Conservation (phyloP, 2,113 vertebrate species). For the Polypterus senegalus region DNA sequence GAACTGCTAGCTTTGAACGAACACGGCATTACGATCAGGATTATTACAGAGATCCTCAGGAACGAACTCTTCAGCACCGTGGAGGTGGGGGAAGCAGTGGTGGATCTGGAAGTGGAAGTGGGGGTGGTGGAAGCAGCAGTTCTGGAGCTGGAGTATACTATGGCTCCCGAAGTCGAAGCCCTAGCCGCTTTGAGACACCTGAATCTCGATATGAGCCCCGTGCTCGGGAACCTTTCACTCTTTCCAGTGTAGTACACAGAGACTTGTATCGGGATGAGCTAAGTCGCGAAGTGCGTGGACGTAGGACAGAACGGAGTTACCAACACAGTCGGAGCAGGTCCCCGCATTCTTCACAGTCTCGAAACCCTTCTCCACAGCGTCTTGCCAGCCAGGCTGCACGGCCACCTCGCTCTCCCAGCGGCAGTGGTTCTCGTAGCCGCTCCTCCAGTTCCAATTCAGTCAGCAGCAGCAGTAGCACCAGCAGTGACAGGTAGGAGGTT, state of each 20-base stretch:
- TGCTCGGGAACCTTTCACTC: conserved; percentile 76
- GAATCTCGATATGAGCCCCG: conserved; percentile 91
- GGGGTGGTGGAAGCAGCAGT: conserved; percentile 26
- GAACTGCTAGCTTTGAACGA: conserved; percentile 83
- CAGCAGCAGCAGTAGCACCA: conserved; percentile 96
- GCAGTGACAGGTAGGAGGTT: conserved; percentile 82
- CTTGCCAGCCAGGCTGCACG: conserved; percentile 73
- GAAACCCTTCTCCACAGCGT: conserved; percentile 85
- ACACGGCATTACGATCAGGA: conserved; percentile 95
- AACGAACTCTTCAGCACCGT: conserved; percentile 72
- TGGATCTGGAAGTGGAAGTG: conserved; percentile 32
- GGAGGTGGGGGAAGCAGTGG: conserved; percentile 29
- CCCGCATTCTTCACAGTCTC: conserved; percentile 83
- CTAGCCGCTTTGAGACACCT: conserved; percentile 83
- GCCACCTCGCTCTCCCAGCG: conserved; percentile 72
- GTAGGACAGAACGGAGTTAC: conserved; percentile 76
- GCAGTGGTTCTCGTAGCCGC: conserved; percentile 78
- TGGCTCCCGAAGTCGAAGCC: conserved; percentile 87
- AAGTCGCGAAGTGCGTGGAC: conserved; percentile 68
- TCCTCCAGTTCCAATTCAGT: conserved; percentile 94
- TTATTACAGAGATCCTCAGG: conserved; percentile 89
- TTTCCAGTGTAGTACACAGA: conserved; percentile 93
- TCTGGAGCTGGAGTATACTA: conserved; percentile 63
- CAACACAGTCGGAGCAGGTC: conserved; percentile 90
- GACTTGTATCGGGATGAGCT: conserved; percentile 90